Conservation (phyloP, 2,797 vertebrate species). For the Phataginus tetradactyla region DNA sequence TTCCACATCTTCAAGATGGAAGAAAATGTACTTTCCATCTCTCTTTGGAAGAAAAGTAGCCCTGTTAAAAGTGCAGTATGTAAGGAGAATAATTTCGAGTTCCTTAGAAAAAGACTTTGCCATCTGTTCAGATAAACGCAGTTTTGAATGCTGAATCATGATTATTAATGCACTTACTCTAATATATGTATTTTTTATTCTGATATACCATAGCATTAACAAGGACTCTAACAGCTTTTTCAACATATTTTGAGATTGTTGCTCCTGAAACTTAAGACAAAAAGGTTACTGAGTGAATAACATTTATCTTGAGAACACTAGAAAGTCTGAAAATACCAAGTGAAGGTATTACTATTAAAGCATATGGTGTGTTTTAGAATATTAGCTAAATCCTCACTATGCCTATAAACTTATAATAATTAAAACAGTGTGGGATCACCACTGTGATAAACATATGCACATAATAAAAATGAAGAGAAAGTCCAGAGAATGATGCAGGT, state of each 20-base stretch:
- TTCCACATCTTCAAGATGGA: conserved; percentile 54
- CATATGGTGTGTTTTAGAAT: neutral
- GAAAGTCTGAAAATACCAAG: conserved; percentile 40
- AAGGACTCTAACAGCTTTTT: neutral
- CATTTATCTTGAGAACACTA: neutral
- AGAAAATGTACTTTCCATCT: neutral
- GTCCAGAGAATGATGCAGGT: neutral
- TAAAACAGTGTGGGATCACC: neutral
- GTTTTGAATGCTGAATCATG: conserved; percentile 2
- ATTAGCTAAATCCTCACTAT: neutral
- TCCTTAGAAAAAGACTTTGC: neutral
- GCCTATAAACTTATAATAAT: neutral
- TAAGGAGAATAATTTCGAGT: conserved; percentile 1
- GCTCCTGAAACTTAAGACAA: neutral
- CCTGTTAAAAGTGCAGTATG: neutral
- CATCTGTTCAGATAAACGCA: neutral
- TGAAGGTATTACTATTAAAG: neutral
- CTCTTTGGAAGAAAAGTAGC: neutral
- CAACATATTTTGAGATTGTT: neutral
- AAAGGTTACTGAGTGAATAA: neutral
- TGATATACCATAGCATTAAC: neutral
- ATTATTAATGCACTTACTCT: conserved; percentile 29
- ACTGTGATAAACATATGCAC: neutral
- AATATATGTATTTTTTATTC: neutral
- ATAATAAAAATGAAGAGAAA: neutral